phyloP scores from a whole-genome alignment of 2,888 invertebrate genomes.

The Brachyptera risi region DNA sequence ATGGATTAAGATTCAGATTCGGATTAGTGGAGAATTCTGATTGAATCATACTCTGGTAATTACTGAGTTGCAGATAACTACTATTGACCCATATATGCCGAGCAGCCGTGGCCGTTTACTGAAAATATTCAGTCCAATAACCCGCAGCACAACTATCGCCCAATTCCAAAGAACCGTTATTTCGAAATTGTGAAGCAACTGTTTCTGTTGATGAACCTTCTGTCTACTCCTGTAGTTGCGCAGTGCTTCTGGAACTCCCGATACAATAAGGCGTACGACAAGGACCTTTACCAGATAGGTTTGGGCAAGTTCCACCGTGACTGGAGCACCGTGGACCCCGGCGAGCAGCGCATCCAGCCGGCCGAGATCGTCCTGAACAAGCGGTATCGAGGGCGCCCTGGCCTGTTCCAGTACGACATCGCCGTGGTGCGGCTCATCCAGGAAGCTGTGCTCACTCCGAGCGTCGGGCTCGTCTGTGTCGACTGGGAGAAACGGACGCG shows the following conservation, averaged over 20 bases:
- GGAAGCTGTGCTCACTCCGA: background rate
- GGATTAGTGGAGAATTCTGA: no score
- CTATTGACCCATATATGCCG: no score
- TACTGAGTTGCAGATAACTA: no score
- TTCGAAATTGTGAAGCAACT: no score
- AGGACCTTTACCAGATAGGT: background rate
- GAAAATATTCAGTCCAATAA: no score
- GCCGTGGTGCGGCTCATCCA: background rate
- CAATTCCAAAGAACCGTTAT: no score
- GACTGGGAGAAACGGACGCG: slow-evolving; percentile 6
- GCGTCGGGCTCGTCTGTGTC: background rate
- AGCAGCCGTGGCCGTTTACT: no score
- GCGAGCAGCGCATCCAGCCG: background rate
- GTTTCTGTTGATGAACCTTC: no score
- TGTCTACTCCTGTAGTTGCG: background rate
- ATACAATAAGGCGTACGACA: background rate
- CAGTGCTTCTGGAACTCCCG: background rate
- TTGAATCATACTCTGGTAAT: no score
- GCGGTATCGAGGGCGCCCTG: background rate
- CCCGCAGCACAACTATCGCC: no score
- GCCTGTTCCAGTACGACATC: background rate
- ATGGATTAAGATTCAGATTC: no score
- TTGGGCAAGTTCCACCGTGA: background rate
- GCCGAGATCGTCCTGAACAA: background rate
- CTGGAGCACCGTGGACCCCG: background rate